phyloP scores from a whole-genome alignment of 2,888 invertebrate species.

The Hyposoter dolosus region DNA sequence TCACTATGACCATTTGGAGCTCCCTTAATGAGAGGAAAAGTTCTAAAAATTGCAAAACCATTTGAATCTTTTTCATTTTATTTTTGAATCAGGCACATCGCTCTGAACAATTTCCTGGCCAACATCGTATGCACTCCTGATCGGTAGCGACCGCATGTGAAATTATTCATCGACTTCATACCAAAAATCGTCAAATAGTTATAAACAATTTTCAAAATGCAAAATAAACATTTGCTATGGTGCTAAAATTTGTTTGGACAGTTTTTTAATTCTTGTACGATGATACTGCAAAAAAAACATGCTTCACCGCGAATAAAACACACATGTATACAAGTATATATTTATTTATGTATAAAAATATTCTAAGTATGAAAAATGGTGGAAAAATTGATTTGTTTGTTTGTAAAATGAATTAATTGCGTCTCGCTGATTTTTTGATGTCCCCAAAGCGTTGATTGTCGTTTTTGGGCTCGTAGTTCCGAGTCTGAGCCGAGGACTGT shows the following conservation, averaged over 20 bases:
- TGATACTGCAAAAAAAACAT: not conserved
- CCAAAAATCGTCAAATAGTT: no score
- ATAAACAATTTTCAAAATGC: not conserved
- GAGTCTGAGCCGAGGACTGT: slow-evolving; percentile 11
- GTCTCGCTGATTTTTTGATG: slow-evolving; percentile 38
- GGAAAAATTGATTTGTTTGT: slow-evolving; percentile 2
- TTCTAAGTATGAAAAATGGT: slow-evolving; percentile 27
- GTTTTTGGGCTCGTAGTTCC: slow-evolving; percentile 29
- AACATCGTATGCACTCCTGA: no score
- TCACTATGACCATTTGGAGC: not conserved
- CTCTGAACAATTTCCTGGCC: no score
- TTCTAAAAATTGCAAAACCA: not conserved
- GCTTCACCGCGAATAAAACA: slow-evolving; percentile 28
- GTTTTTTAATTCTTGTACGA: not conserved
- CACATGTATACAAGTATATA: slow-evolving; percentile 7
- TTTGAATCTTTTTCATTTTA: not conserved
- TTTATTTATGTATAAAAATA: slow-evolving; percentile 55
- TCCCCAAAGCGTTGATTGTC: slow-evolving; percentile 48
- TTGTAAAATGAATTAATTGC: slow-evolving; percentile 36
- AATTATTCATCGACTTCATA: no score
- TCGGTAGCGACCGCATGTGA: no score
- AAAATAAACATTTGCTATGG: not conserved
- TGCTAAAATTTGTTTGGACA: not conserved
- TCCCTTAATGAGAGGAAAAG: not conserved
- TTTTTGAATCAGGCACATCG: no score